Conservation (phyloP, 2,113 vertebrate genomes). For the Atractosteus spatula region DNA sequence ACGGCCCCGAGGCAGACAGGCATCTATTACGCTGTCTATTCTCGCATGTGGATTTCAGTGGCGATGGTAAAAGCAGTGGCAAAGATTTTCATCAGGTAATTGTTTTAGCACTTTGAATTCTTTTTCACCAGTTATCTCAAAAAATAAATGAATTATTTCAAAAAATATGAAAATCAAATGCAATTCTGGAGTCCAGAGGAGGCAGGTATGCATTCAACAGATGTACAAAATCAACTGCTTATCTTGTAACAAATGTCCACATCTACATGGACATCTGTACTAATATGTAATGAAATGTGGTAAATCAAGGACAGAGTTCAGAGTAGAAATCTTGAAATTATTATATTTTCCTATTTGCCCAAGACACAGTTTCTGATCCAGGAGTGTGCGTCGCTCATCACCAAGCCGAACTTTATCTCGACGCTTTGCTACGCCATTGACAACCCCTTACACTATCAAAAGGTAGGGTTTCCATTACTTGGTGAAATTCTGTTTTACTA, state of each 20-base stretch:
- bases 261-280: too few relatives aligned
- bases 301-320: too few relatives aligned
- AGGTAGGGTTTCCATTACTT: constrained; percentile 68
- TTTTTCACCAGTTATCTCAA: background rate
- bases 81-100: constrained; percentile 99
- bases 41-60: constrained; percentile 99
- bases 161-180: too few relatives aligned
- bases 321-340: background rate
- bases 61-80: constrained; percentile 99
- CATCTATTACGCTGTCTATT: constrained; percentile 99
- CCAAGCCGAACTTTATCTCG: constrained; percentile 98
- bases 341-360: constrained; percentile 41
- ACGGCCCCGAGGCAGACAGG: constrained; percentile 99
- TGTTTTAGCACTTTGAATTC: constrained; percentile 5
- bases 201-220: too few relatives aligned
- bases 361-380: constrained; percentile 99
- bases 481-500: too few relatives aligned
- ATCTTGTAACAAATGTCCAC: too few relatives aligned
- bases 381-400: constrained; percentile 97
- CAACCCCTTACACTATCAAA: constrained; percentile 99
- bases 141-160: too few relatives aligned
- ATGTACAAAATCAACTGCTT: too few relatives aligned
- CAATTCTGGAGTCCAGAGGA: background rate
- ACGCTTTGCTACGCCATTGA: constrained; percentile 98
- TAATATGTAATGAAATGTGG: too few relatives aligned